Percentiles rank a stretch among this genome's conserved stretches.
These are phyloP conservation scores for Trichonephila clavipes DNA, from an alignment of 1,140 invertebrate genomes.

Conservation along the genomic window DNA sequence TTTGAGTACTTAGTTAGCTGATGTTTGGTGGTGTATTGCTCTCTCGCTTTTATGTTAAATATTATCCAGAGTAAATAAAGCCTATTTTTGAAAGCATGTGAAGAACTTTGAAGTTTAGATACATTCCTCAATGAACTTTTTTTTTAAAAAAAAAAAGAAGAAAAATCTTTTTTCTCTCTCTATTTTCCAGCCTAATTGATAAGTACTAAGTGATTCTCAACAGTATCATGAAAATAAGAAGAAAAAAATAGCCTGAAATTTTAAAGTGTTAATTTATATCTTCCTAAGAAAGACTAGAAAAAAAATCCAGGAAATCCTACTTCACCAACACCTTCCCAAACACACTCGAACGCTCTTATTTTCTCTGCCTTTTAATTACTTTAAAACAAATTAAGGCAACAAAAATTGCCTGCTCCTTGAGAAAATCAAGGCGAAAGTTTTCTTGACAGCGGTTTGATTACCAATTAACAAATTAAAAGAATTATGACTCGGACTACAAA, in stretches of 20 bases:
- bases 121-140: no score
- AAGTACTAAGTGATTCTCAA: neutral
- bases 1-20: no score
- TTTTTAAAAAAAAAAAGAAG: no score
- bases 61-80: no score
- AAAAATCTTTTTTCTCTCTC: neutral
- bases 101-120: no score
- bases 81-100: no score
- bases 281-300: neutral
- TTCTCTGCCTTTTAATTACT: conserved; percentile 69
- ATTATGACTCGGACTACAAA: conserved; percentile 76
- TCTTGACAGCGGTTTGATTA: conserved; percentile 76
- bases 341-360: conserved; percentile 62
- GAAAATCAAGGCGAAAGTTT: conserved; percentile 56
- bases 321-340: conserved; percentile 65
- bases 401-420: conserved; percentile 54
- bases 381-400: conserved; percentile 76
- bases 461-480: conserved; percentile 77
- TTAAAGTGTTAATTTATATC: conserved; percentile 67
- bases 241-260: neutral
- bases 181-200: conserved; percentile 1
- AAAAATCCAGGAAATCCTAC: neutral
- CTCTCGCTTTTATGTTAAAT: no score
- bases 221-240: neutral
- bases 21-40: no score